Evolutionary conservation across 2,797 vertebrate species (phyloP), one percentile per base, ranked within the genome.

Genomic region (Sebastes minor): DNA sequence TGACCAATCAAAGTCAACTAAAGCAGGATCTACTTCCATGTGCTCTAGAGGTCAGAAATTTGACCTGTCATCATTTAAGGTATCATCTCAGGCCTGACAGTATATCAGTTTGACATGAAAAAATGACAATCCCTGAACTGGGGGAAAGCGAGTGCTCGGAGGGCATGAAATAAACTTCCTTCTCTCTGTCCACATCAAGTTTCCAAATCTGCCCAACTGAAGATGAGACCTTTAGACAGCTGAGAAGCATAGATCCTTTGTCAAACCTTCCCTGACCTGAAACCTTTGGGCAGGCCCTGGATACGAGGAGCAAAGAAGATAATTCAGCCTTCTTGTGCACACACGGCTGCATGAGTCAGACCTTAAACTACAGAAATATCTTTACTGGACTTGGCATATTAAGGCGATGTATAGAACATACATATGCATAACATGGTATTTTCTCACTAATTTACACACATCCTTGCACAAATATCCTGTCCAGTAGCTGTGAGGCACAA

Each of bases 381-480:
- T 55, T 57, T 6, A 62, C 59, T 52, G 53, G 61, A 80, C 69
- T 72, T 33, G 52, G n/a, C 28, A 85, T 66, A 10, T 75, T 61
- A 77, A 10, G 35, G 18, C 35, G 5, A 85, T 66, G 67, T 72
- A 82, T 6, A 79, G 67, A 71, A 61, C 57, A 86, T 72, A 38
- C 52, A 86, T 82, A 80, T 82, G 73, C 53, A 85, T 81, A 72
- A 71, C 20, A 53, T 83, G 82, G 71, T 77, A 86, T 91, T 93
- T 49, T 88, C 61, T 59, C 78, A 74, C 64, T 55, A 68, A 89
- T 87, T 86, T 80, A 76, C 64, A 74, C 82, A 89, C 82, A 78
- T 89, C 76, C 81, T 74, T 88, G 85, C 88, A 92, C 87, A 92
- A 82, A 88, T 72, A 81, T 74, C 63, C 66, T 52, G 62, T 73